Base-by-base conservation (phyloP, 2,113 vertebrate species). In the Rousettus leschenaultii region DNA sequence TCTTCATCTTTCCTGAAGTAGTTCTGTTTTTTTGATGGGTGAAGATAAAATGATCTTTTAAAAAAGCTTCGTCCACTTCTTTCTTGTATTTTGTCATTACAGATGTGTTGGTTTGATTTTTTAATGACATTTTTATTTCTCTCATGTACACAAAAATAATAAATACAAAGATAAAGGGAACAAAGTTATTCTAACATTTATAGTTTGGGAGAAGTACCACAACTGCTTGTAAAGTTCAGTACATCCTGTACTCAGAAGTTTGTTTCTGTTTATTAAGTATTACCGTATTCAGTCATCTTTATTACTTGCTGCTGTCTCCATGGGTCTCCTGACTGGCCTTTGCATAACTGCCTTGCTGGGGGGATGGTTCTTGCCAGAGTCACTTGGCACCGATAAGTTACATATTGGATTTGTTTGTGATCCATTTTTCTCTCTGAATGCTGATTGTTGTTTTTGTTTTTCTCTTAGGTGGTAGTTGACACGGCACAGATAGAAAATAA, bases 401-500 rank as follows among this genome's bases (percentile, higher is more conserved):
- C 21, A 40, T 63, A 55, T 75, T 45, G n/a, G 53, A 40, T 93
- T 82, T 91, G 30, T 85, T 91, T 92, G 38, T 77, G 70, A 86
- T 87, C 16, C 24, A 0, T 86, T 89, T 86, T 93, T 48, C 28
- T 97, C 51, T 80, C 82, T 88, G 65, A 96, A 95, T 70, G 35
- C 91, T 92, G 88, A 51, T 78, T 30, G 3, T 88, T 78, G 14
- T 74, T 92, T 91, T 79, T 93, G 57, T 95, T 96, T 95, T 30
- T 97, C 70, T 98, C 45, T 59, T 89, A 99, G 99, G 99, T 99
- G 98, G 99, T 99, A 97, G 99, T 99, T 85, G 99, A 99, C 96
- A 99, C 99, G 0, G 99, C 99, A 91, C 99, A 99, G 98, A 99
- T 99, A 94, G 99, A 99, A 98, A 99, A 99, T 98, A 99, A 99